Conservation (phyloP, 2,797 vertebrate genomes). For the Ptychadena robeensis region DNA sequence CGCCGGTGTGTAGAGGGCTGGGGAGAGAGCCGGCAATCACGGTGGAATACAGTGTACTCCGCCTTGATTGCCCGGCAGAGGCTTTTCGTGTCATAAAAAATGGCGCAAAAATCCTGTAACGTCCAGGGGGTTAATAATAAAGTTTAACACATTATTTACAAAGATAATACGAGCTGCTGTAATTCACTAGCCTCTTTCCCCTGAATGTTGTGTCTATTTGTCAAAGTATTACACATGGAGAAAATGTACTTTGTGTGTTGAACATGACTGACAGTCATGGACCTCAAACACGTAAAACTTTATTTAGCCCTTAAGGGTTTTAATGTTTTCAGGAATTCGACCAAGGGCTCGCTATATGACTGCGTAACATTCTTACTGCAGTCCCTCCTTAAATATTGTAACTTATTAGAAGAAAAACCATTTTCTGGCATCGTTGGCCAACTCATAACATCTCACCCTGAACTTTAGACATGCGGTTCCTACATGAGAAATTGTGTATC, state of each 20-base stretch:
- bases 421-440: neutral
- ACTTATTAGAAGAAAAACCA: neutral
- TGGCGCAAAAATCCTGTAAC: too few relatives aligned
- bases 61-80: too few relatives aligned
- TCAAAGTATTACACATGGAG: too few relatives aligned
- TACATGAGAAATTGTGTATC: slow-evolving; percentile 29
- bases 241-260: neutral
- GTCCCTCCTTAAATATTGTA: neutral
- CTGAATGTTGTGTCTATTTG: neutral
- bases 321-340: too few relatives aligned
- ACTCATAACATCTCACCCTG: neutral
- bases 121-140: too few relatives aligned
- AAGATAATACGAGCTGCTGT: too few relatives aligned
- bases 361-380: neutral
- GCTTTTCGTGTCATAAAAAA: too few relatives aligned
- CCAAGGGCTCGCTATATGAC: neutral
- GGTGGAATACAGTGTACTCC: too few relatives aligned
- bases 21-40: too few relatives aligned
- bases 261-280: neutral
- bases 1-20: too few relatives aligned
- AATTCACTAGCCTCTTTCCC: neutral
- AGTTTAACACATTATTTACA: too few relatives aligned
- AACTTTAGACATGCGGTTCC: neutral
- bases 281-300: neutral
- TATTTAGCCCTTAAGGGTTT: neutral